phyloP scores from a whole-genome alignment of 2,888 invertebrate genomes.

The Heterodera filipjevi region DNA sequence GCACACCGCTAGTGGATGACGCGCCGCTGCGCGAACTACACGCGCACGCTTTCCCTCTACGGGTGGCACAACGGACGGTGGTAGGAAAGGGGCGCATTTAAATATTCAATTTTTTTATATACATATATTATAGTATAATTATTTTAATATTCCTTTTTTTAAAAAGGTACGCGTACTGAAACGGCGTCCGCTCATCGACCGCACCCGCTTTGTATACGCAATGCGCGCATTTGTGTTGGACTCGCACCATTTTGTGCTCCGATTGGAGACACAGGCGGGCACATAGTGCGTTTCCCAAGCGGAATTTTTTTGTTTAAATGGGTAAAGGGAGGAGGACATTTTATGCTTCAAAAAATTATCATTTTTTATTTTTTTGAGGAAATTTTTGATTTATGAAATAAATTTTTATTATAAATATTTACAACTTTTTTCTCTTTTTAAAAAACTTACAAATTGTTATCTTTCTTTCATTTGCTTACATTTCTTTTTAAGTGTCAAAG shows the following conservation, averaged over 20 bases:
- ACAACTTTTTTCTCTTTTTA: background rate
- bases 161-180: slow-evolving; percentile 51
- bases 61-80: slow-evolving; percentile 46
- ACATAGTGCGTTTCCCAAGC: no score
- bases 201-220: slow-evolving; percentile 53
- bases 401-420: no score
- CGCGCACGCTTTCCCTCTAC: slow-evolving; percentile 38
- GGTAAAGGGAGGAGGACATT: no score
- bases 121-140: no score
- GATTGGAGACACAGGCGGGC: slow-evolving; percentile 11
- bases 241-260: slow-evolving; percentile 47
- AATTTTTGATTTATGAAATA: no score
- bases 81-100: slow-evolving; percentile 25
- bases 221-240: slow-evolving; percentile 52
- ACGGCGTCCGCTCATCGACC: slow-evolving; percentile 58
- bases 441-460: no score
- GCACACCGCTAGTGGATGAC: slow-evolving; percentile 45
- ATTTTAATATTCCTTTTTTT: background rate
- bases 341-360: no score
- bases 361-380: no score
- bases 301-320: no score
- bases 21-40: slow-evolving; percentile 36
- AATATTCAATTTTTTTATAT: no score
- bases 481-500: slow-evolving; percentile 75
- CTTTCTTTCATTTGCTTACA: no score